A percentile compares a stretch with the other conserved stretches of the same genome.
Conservation (phyloP, 2,797 vertebrate genomes). For the Taenioides sp. region DNA sequence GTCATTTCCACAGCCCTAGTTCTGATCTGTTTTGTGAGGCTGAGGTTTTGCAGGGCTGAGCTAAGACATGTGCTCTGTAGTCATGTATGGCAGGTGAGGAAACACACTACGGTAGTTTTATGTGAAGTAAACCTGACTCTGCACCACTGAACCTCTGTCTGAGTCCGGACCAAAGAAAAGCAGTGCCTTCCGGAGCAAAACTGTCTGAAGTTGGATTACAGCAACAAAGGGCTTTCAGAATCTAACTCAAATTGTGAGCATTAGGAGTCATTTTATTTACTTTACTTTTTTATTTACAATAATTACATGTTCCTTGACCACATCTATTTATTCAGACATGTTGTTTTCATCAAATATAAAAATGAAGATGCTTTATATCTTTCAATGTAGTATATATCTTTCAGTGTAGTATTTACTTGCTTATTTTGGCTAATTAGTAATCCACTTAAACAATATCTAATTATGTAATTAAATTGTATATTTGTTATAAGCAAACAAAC, state of each 20-base stretch:
- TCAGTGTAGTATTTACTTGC: too few species aligned
- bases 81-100: constrained; percentile 37
- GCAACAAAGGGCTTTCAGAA: not conserved
- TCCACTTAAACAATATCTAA: not conserved
- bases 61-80: constrained; percentile 28
- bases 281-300: too few species aligned
- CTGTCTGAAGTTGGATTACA: too few species aligned
- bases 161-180: constrained; percentile 22
- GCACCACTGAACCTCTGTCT: constrained; percentile 31
- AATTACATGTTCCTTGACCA: not conserved
- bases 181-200: constrained; percentile 10
- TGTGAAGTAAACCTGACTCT: constrained; percentile 36
- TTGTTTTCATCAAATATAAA: not conserved
- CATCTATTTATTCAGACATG: not conserved
- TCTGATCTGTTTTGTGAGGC: constrained; percentile 23
- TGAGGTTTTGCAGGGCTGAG: constrained; percentile 20
- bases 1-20: not conserved
- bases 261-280: too few species aligned
- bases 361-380: too few species aligned
- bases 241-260: not conserved
- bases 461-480: not conserved
- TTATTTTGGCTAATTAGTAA: not conserved
- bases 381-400: too few species aligned
- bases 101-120: not conserved
- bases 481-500: constrained; percentile 23